phyloP scores from a whole-genome alignment of 2,797 vertebrate genomes.

The Hafferia zeledoni region DNA sequence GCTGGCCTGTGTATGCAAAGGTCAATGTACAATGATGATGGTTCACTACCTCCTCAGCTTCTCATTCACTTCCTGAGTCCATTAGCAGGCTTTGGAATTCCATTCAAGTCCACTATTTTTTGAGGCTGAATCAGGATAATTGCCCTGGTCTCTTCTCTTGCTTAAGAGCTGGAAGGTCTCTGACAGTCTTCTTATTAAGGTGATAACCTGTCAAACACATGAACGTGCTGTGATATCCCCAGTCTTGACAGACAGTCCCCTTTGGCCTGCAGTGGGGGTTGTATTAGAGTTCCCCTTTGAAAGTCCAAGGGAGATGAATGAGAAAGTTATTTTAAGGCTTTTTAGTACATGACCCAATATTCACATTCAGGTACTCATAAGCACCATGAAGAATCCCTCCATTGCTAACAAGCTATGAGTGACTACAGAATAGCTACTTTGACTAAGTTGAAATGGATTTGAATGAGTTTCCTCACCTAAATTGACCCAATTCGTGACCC shows the following conservation, averaged over 20 bases:
- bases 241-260: neutral
- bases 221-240: neutral
- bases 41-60: neutral
- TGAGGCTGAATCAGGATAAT: neutral
- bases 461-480: neutral
- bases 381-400: neutral
- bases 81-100: neutral
- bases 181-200: neutral
- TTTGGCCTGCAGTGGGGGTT: neutral
- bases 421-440: neutral
- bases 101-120: neutral
- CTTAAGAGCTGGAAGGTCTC: neutral
- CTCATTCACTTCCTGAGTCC: neutral
- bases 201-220: slow-evolving; percentile 5
- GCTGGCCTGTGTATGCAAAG: neutral
- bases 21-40: neutral
- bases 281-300: neutral
- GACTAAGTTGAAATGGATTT: neutral
- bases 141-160: neutral
- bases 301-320: neutral
- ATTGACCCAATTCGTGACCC: neutral
- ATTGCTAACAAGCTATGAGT: neutral
- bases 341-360: neutral
- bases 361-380: neutral
- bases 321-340: neutral